These are phyloP conservation scores for Drosophila phalerata DNA, from an alignment of 2,888 invertebrate genomes.

Conservation along the genomic window DNA sequence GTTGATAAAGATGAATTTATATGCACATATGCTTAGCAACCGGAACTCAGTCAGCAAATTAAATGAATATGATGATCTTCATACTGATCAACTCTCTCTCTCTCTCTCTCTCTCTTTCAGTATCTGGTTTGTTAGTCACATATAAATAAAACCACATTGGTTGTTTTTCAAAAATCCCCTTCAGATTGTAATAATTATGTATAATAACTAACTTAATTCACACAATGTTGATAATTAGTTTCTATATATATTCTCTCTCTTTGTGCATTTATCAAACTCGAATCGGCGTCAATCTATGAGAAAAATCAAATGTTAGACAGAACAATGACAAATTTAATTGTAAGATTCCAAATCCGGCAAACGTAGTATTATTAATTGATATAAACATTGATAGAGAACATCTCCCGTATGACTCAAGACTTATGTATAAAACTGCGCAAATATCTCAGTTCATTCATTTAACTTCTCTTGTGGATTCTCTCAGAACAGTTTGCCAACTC, in stretches of 20 bases:
- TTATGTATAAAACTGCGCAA: conserved; percentile 20
- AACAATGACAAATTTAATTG: conserved; percentile 25
- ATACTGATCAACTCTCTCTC: neutral
- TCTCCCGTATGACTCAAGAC: conserved; percentile 14
- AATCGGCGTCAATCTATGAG: conserved; percentile 13
- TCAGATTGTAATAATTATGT: conserved; percentile 3
- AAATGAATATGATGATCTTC: conserved; percentile 23
- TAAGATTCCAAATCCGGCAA: conserved; percentile 3
- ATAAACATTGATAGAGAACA: conserved; percentile 12
- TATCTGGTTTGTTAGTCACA: conserved; percentile 24
- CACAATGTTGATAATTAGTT: conserved; percentile 32
- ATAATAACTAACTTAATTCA: conserved; percentile 35
- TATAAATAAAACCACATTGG: conserved; percentile 35
- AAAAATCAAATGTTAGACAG: conserved; percentile 16
- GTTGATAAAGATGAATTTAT: conserved; percentile 22
- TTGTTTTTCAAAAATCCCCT: conserved; percentile 34
- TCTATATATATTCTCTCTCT: conserved; percentile 3
- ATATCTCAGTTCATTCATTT: neutral
- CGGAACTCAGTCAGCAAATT: conserved; percentile 61
- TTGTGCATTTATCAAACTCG: conserved; percentile 25
- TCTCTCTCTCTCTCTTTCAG: neutral
- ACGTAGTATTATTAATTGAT: conserved; percentile 14
- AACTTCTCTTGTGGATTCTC: neutral
- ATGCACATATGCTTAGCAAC: conserved; percentile 66
- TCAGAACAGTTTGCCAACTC: neutral